Base-by-base conservation (phyloP, 2,797 vertebrate genomes). In the Hydrocynus forskahlii region DNA sequence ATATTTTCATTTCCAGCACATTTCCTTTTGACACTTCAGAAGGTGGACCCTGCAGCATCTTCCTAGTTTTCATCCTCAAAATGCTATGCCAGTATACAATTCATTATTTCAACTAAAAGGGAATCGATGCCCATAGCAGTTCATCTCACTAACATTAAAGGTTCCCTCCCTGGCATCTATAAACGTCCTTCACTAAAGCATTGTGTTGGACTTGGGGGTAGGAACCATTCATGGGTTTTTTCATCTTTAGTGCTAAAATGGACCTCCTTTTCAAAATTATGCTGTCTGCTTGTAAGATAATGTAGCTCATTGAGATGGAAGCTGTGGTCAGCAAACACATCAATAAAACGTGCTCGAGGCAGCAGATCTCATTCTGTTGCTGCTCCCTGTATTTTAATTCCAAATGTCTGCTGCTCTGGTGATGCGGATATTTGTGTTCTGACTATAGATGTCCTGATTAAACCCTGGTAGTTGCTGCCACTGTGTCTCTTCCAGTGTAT, bases 361-460 rank as follows among this genome's bases (percentile, higher is more conserved):
- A 7, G 52, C 67, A 40, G 72, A 66, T 77, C 78, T 70, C 63
- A 80, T 82, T 82, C 57, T 25, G 64, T 43, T 57, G 63, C 12
- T 62, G n/a, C 73, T 64, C 54, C 21, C n/a, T 57, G 4, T 75
- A 67, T 79, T 80, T 72, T 78, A 72, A 82, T 84, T 84, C 45
- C 57, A 71, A 64, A 54, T 81, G 80, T 79, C 48, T 74, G 52
- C 75, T 77, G 17, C 71, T 75, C 69, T 59, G 79, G n/a, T 29
- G 64, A 69, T 78, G 70, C 66, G 38, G 80, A 70, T 78, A 74
- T 75, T 67, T 71, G 69, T 77, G 70, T 82, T 80, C 78, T 69
- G 60, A 60, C 48, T 78, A 23, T 83, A 79, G 74, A 84, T 72
- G 74, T 73, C 67, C 72, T 68, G 45, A 78, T 68, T 78, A 78